Evolutionary conservation across 2,888 invertebrate species (phyloP), one percentile per base, ranked within the genome.

Genomic region (Idaea biselata): DNA sequence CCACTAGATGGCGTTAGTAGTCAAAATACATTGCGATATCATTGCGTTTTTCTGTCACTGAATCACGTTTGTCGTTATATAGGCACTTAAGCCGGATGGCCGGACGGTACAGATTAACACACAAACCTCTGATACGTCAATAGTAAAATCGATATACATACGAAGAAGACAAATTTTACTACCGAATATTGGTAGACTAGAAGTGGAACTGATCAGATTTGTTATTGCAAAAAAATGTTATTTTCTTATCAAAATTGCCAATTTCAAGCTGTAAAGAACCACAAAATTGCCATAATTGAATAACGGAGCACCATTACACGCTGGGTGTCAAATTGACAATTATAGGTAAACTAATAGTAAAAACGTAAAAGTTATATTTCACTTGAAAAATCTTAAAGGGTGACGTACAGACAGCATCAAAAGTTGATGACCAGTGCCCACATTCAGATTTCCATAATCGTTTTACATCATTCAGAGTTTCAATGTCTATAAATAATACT

Each of bases 181-280:
- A 7, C 33, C 33, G 33, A 33, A 11, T 33, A 44, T 44, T 44
- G 44, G 0, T 44, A 8, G 11, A 11, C 4, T 11, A 1, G 4
- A 32, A 32, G 6, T 32, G 32, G 32, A 44, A 44, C 44, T 1
- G 44, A 44, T 69, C 65, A 61, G 65, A 56, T 60, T 18, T 18
- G 6, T 2, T 16, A 18, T 14, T 32, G 58, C 44, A 44, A 44
- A 44, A 44, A 44, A 11, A 25, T 1, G 5, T 25, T 3, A 25
- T 5, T 25, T 25, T 25, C 25, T 5, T 11, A 44, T 44, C 44
- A 11, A 44, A 44, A 44, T 44, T 44, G 56, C 44, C 44, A 44
- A 44, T 44, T 44, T 44, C 44, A 44, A 44, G 44, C 44, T 56
- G 33, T 56, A 14, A 31, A 56, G 56, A 33, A 11, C 44, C 11